Conservation (phyloP, 2,888 invertebrate genomes). For the Automeris io region DNA sequence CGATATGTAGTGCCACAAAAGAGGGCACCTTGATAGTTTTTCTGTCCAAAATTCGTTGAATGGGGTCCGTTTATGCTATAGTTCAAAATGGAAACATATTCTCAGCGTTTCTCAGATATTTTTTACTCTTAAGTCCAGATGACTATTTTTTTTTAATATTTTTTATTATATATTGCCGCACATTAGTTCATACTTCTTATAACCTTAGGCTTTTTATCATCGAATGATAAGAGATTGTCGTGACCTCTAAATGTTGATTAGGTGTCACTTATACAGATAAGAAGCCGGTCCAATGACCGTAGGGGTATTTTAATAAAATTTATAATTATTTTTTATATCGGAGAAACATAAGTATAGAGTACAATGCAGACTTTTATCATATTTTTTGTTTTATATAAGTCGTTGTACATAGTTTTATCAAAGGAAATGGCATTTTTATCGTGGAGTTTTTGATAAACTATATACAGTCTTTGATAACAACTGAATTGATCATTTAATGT, state of each 20-base stretch:
- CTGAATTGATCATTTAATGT: too few relatives aligned
- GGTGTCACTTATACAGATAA: constrained; percentile 57
- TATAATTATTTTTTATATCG: neutral
- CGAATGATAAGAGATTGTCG: constrained; percentile 60
- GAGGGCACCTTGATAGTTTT: constrained; percentile 63
- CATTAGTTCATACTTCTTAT: constrained; percentile 13
- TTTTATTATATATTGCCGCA: constrained; percentile 58
- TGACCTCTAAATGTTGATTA: constrained; percentile 69
- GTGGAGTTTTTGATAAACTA: too few relatives aligned
- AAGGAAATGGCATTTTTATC: too few relatives aligned
- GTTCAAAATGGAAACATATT: constrained; percentile 12
- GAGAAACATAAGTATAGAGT: too few relatives aligned
- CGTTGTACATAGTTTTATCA: too few relatives aligned
- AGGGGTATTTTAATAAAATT: constrained; percentile 13
- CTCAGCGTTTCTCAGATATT: neutral
- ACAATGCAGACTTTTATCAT: too few relatives aligned
- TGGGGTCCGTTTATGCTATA: constrained; percentile 18
- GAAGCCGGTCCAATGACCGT: constrained; percentile 67
- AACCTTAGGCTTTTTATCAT: constrained; percentile 64
- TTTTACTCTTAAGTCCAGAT: neutral
- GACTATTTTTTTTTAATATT: constrained; percentile 4
- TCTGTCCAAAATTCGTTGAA: constrained; percentile 26
- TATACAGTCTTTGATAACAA: too few relatives aligned
- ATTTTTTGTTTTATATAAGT: too few relatives aligned
- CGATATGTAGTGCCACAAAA: constrained; percentile 59